Base-by-base conservation (phyloP, 2,797 vertebrate species). In the Mastacembelus armatus region DNA sequence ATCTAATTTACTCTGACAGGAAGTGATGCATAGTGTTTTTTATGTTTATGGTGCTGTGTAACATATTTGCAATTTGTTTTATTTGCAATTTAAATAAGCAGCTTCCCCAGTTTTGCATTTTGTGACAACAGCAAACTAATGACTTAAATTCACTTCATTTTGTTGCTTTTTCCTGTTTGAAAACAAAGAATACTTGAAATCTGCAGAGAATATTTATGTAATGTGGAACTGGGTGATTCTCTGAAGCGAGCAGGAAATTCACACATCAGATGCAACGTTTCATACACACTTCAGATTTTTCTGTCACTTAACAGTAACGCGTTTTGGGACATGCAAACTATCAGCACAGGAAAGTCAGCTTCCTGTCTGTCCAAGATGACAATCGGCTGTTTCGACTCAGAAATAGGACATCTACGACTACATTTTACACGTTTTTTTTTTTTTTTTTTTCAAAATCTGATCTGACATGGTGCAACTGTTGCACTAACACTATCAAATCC, bases 361-460 rank as follows among this genome's bases (percentile, higher is more conserved):
- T 84, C 71, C 74, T 14, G 51, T 60, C 76, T 55, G 21, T 21
- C 16, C 1, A 1, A 12, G 10, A 63, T 30, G 18, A 55, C 10
- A 39, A 49, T 38, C 32, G 55, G 42, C 43, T 29, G 24, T 26
- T 6, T 10, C 0, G 18, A 60, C 74, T 48, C 6, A 1, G 29
- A 64, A 42, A 24, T 6, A 2, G 29, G 18, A 43, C 19, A 35
- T 12, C n/a, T 0, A 29, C 30, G 26, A 26, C 26, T 4, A 4
- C 10, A 18, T 19, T 36, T 18, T 5, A n/a, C 4, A 22, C 27
- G 24, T 47, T 57, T n/a, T n/a, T n/a, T n/a, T n/a, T n/a, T n/a
- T n/a, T n/a, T n/a, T n/a, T n/a, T n/a, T n/a, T 27, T 35, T 21
- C 1, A 16, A 62, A 66, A 67, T 47, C 2, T n/a, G n/a, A 40